Conservation (phyloP, 2,113 vertebrate species). For the Jacana jacana region DNA sequence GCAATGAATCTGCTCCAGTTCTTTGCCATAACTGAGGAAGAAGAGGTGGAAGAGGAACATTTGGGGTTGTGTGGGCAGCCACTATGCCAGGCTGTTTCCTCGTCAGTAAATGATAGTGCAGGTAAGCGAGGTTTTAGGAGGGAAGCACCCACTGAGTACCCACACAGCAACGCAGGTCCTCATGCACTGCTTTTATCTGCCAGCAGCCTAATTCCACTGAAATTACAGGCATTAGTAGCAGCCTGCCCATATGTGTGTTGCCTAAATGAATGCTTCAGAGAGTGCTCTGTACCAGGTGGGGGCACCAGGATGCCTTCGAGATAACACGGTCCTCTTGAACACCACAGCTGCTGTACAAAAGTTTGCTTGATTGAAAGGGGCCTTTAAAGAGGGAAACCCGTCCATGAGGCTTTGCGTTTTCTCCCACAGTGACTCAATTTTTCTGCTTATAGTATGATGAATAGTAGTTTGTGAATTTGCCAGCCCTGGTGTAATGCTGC, state of each 20-base stretch:
- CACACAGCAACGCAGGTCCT: background rate
- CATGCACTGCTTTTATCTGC: background rate
- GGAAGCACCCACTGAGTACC: background rate
- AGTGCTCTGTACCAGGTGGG: background rate
- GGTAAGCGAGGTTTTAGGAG: background rate
- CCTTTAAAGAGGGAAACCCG: background rate
- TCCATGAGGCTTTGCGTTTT: background rate
- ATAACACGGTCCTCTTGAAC: background rate
- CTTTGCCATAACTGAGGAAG: rapidly evolving
- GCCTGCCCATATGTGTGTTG: background rate
- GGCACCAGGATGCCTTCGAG: background rate
- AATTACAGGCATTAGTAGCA: background rate
- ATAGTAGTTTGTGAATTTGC: background rate
- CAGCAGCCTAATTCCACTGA: background rate
- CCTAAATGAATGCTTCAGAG: background rate
- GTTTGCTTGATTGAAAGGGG: background rate
- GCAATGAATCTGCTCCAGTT: background rate
- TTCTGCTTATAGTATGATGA: background rate
- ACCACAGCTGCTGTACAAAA: background rate
- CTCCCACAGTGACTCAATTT: background rate
- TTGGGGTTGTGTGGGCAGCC: background rate
- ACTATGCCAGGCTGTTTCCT: background rate
- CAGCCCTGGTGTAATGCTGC: background rate
- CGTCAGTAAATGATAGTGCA: background rate
- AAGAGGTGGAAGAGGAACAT: background rate